phyloP scores from a whole-genome alignment of 2,113 vertebrate genomes.

The Pandion haliaetus region DNA sequence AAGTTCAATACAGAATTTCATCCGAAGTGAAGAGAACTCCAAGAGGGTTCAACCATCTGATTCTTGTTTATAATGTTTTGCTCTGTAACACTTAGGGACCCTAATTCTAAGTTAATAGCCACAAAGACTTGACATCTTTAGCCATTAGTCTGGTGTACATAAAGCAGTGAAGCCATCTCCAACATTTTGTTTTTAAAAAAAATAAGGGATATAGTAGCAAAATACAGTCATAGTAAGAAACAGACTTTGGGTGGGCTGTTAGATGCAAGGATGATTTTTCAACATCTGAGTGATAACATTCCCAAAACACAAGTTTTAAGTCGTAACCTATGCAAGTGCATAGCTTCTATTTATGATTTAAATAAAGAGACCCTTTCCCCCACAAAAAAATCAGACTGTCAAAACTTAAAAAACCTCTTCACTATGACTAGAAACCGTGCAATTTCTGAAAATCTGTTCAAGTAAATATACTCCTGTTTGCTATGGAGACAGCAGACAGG shows the following conservation, averaged over 20 bases:
- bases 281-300: background rate
- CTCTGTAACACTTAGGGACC: slow-evolving; percentile 19
- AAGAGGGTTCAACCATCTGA: background rate
- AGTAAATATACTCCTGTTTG: slow-evolving; percentile 24
- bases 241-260: slow-evolving; percentile 21
- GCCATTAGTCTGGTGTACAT: slow-evolving; percentile 17
- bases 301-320: background rate
- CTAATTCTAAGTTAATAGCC: slow-evolving; percentile 28
- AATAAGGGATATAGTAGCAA: slow-evolving; percentile 29
- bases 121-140: background rate
- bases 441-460: slow-evolving; percentile 41
- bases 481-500: slow-evolving; percentile 13
- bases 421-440: slow-evolving; percentile 20
- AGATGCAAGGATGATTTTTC: slow-evolving; percentile 50
- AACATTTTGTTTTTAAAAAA: background rate
- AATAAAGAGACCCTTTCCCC: background rate
- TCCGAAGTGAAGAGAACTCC: background rate
- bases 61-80: background rate
- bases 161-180: background rate
- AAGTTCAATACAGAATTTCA: slow-evolving; percentile 21
- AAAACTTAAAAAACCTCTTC: background rate
- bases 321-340: background rate
- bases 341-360: background rate
- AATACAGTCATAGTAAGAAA: slow-evolving; percentile 18
- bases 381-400: background rate